phyloP scores from a whole-genome alignment of 2,888 invertebrate genomes.

The Seladonia tumulorum region DNA sequence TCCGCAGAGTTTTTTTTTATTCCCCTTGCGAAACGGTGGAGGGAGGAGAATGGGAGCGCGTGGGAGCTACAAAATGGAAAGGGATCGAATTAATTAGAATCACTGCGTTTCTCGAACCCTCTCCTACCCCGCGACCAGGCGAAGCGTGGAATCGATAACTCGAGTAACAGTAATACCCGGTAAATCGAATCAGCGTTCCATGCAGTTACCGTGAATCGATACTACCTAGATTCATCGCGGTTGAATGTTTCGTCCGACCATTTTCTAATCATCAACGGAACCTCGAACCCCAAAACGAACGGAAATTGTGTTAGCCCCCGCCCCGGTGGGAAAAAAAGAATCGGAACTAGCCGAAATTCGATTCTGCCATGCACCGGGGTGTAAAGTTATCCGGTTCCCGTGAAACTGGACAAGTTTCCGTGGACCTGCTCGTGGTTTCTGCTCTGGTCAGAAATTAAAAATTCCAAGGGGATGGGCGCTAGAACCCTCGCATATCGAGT shows the following conservation, averaged over 20 bases:
- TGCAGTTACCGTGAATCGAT: neutral
- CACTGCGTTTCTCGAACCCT: neutral
- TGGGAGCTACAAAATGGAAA: neutral
- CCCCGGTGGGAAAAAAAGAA: neutral
- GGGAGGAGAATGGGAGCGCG: neutral
- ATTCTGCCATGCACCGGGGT: neutral
- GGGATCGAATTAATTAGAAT: constrained; percentile 2
- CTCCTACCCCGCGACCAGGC: too few species aligned
- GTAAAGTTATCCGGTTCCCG: neutral
- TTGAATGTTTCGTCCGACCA: neutral
- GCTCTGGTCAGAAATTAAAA: constrained; percentile 28
- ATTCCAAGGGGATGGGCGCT: neutral
- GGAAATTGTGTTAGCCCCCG: neutral
- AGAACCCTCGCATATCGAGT: neutral
- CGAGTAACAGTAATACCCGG: constrained; percentile 3
- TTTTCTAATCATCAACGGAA: neutral
- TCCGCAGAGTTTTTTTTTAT: neutral
- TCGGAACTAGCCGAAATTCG: neutral
- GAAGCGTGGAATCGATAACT: neutral
- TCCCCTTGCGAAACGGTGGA: too few species aligned
- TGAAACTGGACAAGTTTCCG: neutral
- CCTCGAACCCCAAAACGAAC: neutral
- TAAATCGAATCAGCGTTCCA: neutral
- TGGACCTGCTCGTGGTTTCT: neutral
- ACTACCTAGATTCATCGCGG: neutral